phyloP scores from a whole-genome alignment of 2,113 vertebrate species.

The Scartelaos histophorus region DNA sequence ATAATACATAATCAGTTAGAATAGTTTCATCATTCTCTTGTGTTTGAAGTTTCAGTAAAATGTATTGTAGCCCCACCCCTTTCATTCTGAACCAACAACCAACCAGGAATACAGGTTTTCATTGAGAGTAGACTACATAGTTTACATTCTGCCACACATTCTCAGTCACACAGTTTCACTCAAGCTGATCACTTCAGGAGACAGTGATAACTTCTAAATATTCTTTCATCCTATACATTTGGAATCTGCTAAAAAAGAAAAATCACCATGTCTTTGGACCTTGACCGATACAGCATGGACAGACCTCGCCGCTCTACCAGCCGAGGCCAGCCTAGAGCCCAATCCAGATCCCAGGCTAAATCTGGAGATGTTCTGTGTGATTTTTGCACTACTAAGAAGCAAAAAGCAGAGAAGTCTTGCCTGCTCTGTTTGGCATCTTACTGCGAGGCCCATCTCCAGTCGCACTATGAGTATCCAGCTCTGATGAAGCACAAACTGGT shows the following conservation, averaged over 20 bases:
- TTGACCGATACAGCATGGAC: slow-evolving; percentile 77
- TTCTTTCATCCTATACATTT: not conserved
- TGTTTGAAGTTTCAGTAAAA: slow-evolving; percentile 1
- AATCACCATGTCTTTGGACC: slow-evolving; percentile 73
- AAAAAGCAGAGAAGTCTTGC: slow-evolving; percentile 91
- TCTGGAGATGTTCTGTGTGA: slow-evolving; percentile 79
- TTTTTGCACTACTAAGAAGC: slow-evolving; percentile 89
- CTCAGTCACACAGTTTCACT: slow-evolving; percentile 71
- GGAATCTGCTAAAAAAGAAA: not conserved
- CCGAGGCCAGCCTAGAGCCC: slow-evolving; percentile 55
- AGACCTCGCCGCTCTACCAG: slow-evolving; percentile 79
- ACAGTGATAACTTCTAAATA: not conserved
- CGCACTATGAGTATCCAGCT: slow-evolving; percentile 90
- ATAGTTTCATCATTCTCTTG: not conserved
- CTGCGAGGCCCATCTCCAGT: slow-evolving; percentile 90
- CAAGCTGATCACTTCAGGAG: slow-evolving; percentile 41
- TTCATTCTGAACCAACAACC: slow-evolving; percentile 18
- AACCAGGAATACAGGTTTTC: slow-evolving; percentile 76
- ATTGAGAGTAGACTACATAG: slow-evolving; percentile 56
- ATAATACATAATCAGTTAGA: not conserved
- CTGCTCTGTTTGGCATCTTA: slow-evolving; percentile 93
- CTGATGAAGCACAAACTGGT: slow-evolving; percentile 94
- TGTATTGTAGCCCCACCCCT: slow-evolving; percentile 29
- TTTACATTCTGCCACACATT: slow-evolving; percentile 62
- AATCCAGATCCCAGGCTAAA: slow-evolving; percentile 64